Base-by-base conservation (phyloP, 2,888 invertebrate species). In the Muschampia staudingeri region DNA sequence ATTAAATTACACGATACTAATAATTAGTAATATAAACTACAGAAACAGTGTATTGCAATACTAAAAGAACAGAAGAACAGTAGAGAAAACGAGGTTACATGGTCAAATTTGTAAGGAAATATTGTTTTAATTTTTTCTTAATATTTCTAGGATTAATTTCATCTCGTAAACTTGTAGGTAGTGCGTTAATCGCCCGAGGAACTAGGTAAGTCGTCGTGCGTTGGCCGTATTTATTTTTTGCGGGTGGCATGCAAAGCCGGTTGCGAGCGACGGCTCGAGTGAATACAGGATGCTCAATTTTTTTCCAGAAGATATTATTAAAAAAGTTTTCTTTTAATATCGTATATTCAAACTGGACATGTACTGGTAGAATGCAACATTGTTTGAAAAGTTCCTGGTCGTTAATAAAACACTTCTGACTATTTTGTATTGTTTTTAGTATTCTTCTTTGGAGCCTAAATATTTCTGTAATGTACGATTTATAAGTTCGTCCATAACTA, bases 151-250 rank as follows among this genome's bases (percentile, higher is more conserved):
- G n/a, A n/a, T n/a, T n/a, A n/a, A n/a, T n/a, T n/a, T n/a, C n/a
- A n/a, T n/a, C n/a, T n/a, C n/a, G n/a, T n/a, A n/a, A n/a, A n/a
- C n/a, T n/a, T n/a, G n/a, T 61, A 11, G 56, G 25, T 3, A 25
- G 19, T 25, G 9, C 11, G 25, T 61, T 61, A 11, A 61, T 61
- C 19, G 25, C 11, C 11, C 25, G 56, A 61, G 56, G 56, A 61
- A 61, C 56, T 25, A 61, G 3, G 56, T 61, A 61, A 8, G n/a
- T 25, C 25, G 56, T 61, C 56, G 56, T 61, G 25, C 56, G 56
- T 11, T 61, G 56, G 8, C 56, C 56, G 56, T 61, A 25, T 61
- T 19, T 61, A n/a, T 61, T 61, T 25, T 61, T 61, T 61, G 61
- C 61, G 61, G 25, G 61, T 61, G 11, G 56, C 25, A 61, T 61